phyloP scores from a whole-genome alignment of 2,797 vertebrate genomes.

The Brachymystax lenok region DNA sequence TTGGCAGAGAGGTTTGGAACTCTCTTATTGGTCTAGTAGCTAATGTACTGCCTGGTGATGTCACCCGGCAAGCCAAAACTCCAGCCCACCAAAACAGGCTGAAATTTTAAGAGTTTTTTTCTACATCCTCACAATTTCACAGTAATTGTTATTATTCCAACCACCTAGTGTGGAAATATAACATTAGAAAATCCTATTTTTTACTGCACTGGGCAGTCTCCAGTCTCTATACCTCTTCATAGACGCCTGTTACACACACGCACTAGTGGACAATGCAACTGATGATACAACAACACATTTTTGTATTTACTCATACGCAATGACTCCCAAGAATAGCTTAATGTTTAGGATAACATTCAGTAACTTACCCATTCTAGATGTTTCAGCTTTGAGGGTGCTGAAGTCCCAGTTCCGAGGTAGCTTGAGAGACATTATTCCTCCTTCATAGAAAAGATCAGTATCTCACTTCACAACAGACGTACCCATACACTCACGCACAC shows the following conservation, averaged over 20 bases:
- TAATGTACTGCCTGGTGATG: no score
- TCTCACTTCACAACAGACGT: slow-evolving; percentile 39
- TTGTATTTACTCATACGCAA: not conserved
- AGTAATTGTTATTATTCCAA: no score
- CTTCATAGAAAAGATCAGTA: slow-evolving; percentile 55
- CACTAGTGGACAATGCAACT: not conserved
- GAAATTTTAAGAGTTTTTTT: no score
- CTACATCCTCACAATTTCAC: no score
- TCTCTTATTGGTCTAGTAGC: no score
- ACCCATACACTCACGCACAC: slow-evolving; percentile 5
- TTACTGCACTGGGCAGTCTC: not conserved
- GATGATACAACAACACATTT: not conserved
- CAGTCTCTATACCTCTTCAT: not conserved
- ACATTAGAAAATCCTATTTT: no score
- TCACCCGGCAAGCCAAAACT: no score
- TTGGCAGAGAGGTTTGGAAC: no score
- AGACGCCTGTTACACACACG: not conserved
- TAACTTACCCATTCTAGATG: slow-evolving; percentile 86
- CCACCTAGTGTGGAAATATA: no score
- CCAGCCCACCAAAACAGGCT: no score
- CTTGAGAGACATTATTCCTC: slow-evolving; percentile 89
- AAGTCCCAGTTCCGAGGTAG: slow-evolving; percentile 95
- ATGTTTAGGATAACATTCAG: slow-evolving; percentile 13
- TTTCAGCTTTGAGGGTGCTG: slow-evolving; percentile 84
- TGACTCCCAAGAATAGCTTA: not conserved